Conservation (phyloP, 2,888 invertebrate genomes). For the Eumerus sabulonum region DNA sequence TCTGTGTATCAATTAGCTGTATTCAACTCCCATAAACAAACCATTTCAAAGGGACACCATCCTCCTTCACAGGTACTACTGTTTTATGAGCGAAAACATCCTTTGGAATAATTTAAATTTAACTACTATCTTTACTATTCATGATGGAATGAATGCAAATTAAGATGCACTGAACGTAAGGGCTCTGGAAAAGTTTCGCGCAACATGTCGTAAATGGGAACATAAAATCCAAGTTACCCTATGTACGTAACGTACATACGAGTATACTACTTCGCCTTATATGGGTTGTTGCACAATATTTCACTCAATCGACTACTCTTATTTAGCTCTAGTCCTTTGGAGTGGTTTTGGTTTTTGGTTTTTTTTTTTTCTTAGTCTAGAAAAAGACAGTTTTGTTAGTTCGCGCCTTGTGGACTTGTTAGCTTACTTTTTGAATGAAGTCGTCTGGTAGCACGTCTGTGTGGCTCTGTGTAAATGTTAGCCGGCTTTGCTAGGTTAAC, state of each 20-base stretch:
- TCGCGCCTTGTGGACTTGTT: constrained; percentile 36
- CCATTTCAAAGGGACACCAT: constrained; percentile 18
- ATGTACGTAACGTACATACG: too few species aligned
- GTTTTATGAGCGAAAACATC: constrained; percentile 49
- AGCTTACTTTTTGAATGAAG: too few species aligned
- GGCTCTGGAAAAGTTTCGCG: constrained; percentile 23
- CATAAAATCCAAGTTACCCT: constrained; percentile 48
- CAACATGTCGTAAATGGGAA: constrained; percentile 63
- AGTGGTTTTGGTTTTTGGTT: constrained; percentile 16
- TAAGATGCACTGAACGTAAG: constrained; percentile 56
- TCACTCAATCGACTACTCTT: constrained; percentile 40
- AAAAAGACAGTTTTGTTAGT: constrained; percentile 2
- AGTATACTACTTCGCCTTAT: too few species aligned
- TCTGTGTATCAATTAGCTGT: constrained; percentile 38
- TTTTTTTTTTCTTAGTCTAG: neutral
- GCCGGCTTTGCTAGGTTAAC: too few species aligned
- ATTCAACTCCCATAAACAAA: constrained; percentile 47
- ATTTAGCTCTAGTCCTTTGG: too few species aligned
- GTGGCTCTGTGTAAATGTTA: too few species aligned
- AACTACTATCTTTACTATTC: constrained; percentile 57
- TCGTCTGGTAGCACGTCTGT: too few species aligned
- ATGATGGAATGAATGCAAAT: constrained; percentile 52
- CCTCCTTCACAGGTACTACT: too few species aligned
- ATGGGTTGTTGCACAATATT: too few species aligned
- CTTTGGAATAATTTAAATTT: constrained; percentile 58